Evolutionary conservation across 1,140 invertebrate genomes (phyloP).

Genomic region (Calycopis cecrops): DNA sequence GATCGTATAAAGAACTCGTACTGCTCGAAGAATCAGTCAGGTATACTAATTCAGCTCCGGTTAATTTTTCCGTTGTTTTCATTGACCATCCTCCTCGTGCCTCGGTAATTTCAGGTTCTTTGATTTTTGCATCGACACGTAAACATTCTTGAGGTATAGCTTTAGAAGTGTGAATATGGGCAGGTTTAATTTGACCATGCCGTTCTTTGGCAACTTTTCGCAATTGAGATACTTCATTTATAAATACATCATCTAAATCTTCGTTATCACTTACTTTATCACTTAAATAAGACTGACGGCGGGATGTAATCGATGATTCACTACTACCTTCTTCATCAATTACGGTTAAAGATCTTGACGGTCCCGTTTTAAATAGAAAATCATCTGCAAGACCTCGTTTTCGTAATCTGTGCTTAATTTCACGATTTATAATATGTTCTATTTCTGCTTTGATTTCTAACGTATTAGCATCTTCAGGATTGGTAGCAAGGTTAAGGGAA

Average conservation of each 20-base stretch:
- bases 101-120: constrained; percentile 66
- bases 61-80: constrained; percentile 59
- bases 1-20: constrained; percentile 66
- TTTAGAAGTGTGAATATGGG: background rate
- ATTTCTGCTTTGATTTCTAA: constrained; percentile 61
- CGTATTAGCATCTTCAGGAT: constrained; percentile 39
- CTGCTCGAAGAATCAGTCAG: constrained; percentile 71
- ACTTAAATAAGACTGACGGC: constrained; percentile 62
- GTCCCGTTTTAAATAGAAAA: constrained; percentile 70
- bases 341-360: constrained; percentile 78
- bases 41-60: constrained; percentile 69
- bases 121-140: constrained; percentile 64
- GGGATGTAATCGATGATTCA: constrained; percentile 71
- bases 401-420: constrained; percentile 65
- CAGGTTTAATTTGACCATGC: background rate
- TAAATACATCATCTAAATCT: constrained; percentile 70
- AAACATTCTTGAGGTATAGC: constrained; percentile 64
- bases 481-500: constrained; percentile 73
- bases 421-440: constrained; percentile 58
- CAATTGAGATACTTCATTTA: constrained; percentile 28
- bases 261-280: constrained; percentile 64
- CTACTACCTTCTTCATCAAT: constrained; percentile 81
- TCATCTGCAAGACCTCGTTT: constrained; percentile 76
- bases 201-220: background rate
- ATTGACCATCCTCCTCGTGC: constrained; percentile 64